Conservation (phyloP, 2,888 invertebrate species). For the Amiota minor region DNA sequence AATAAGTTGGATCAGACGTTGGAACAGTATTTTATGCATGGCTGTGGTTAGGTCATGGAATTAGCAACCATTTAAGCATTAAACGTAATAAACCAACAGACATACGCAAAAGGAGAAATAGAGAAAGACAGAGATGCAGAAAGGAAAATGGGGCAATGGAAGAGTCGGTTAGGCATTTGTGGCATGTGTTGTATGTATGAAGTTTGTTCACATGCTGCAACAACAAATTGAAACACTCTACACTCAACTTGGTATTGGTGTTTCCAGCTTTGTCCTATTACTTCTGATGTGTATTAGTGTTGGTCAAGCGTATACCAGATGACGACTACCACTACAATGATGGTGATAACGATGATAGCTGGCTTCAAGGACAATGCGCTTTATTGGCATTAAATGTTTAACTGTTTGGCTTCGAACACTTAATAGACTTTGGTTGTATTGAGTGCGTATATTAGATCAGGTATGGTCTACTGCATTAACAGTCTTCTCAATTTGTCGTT, state of each 20-base stretch:
- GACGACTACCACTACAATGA: neutral
- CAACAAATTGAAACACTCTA: too few relatives aligned
- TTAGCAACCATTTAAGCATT: conserved; percentile 68
- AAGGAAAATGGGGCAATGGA: too few relatives aligned
- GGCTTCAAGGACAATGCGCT: conserved; percentile 6
- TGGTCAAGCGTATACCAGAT: too few relatives aligned
- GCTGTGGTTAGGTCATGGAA: conserved; percentile 53
- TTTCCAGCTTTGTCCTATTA: too few relatives aligned
- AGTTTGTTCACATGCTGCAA: too few relatives aligned
- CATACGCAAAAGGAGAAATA: conserved; percentile 46
- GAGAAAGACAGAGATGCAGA: conserved; percentile 24
- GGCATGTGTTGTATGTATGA: conserved; percentile 55
- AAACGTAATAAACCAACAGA: conserved; percentile 51
- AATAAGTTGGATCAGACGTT: too few relatives aligned
- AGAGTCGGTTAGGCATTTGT: conserved; percentile 39
- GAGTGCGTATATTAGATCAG: neutral
- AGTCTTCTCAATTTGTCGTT: too few relatives aligned
- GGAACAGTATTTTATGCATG: neutral
- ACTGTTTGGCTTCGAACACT: conserved; percentile 56
- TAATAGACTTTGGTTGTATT: conserved; percentile 56
- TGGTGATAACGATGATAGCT: neutral
- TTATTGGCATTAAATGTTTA: conserved; percentile 61
- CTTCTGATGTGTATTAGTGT: too few relatives aligned
- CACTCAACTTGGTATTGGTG: too few relatives aligned
- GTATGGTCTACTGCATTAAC: too few relatives aligned